Conservation (phyloP, 2,797 vertebrate species). For the Gymnopithys bicolor region DNA sequence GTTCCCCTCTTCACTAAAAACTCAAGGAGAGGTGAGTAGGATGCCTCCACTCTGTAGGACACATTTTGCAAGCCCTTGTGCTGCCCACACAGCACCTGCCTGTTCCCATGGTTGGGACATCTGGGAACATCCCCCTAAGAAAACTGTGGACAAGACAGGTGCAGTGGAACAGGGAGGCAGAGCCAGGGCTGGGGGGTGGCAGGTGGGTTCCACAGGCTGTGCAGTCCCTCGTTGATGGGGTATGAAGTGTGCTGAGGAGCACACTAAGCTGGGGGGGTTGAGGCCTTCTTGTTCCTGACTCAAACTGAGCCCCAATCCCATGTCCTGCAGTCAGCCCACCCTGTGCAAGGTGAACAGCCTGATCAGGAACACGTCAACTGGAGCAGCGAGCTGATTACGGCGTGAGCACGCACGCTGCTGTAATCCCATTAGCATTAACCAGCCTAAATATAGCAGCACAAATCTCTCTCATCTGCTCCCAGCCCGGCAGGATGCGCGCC, state of each 20-base stretch:
- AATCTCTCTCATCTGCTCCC: constrained; percentile 23
- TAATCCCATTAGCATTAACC: constrained; percentile 56
- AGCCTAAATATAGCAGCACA: constrained; percentile 59
- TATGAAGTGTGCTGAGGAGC: neutral
- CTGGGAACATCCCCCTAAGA: neutral
- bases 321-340: neutral
- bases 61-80: neutral
- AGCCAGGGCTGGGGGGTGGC: neutral
- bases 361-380: neutral
- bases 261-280: fast-evolving
- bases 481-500: neutral
- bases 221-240: neutral
- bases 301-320: fast-evolving
- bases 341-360: constrained; percentile 16
- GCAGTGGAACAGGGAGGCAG: neutral
- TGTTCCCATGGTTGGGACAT: neutral
- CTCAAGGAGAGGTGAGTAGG: neutral
- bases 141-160: neutral
- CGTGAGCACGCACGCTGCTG: neutral
- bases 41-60: neutral
- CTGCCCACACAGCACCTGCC: neutral
- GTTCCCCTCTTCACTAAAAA: neutral
- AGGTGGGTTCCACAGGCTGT: neutral
- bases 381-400: constrained; percentile 53
- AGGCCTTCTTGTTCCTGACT: neutral